Conservation (phyloP, 2,888 invertebrate species). For the Diarsia brunnea region DNA sequence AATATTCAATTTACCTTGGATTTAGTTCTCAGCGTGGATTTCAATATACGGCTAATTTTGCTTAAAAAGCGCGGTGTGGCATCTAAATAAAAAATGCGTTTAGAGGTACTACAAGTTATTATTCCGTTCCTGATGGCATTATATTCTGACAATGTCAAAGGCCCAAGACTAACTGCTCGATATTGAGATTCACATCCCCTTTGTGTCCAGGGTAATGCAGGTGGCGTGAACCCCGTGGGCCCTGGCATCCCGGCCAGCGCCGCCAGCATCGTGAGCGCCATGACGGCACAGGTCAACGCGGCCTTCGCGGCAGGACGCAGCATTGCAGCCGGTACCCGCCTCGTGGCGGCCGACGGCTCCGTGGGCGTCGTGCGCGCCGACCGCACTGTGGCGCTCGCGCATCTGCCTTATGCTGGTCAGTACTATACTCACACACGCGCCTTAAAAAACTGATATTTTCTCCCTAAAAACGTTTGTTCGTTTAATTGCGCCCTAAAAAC, state of each 20-base stretch:
- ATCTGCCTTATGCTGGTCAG: slow-evolving; percentile 85
- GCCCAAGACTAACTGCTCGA: neutral
- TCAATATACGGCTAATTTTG: too few species aligned
- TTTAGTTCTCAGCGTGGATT: too few species aligned
- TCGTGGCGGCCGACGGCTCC: slow-evolving; percentile 91
- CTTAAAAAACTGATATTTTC: too few species aligned
- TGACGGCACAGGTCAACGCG: slow-evolving; percentile 92
- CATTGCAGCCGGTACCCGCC: slow-evolving; percentile 88
- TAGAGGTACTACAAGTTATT: too few species aligned
- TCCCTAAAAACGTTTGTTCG: too few species aligned
- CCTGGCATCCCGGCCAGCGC: slow-evolving; percentile 64
- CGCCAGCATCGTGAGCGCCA: slow-evolving; percentile 85
- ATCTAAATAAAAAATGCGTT: too few species aligned
- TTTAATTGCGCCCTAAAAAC: too few species aligned
- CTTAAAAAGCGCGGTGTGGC: too few species aligned
- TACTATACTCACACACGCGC: neutral
- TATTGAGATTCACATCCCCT: neutral
- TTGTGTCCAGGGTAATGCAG: neutral
- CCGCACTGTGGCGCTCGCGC: slow-evolving; percentile 90
- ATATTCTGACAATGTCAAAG: too few species aligned
- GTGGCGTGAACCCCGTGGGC: slow-evolving; percentile 47
- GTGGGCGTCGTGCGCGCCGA: slow-evolving; percentile 92
- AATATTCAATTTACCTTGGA: too few species aligned
- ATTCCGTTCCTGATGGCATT: too few species aligned
- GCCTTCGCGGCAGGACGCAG: slow-evolving; percentile 90